A percentile compares a stretch with the other conserved stretches of the same genome.
These are phyloP conservation scores for Siniperca chuatsi DNA, from an alignment of 2,113 vertebrate genomes.

Conservation along the genomic window DNA sequence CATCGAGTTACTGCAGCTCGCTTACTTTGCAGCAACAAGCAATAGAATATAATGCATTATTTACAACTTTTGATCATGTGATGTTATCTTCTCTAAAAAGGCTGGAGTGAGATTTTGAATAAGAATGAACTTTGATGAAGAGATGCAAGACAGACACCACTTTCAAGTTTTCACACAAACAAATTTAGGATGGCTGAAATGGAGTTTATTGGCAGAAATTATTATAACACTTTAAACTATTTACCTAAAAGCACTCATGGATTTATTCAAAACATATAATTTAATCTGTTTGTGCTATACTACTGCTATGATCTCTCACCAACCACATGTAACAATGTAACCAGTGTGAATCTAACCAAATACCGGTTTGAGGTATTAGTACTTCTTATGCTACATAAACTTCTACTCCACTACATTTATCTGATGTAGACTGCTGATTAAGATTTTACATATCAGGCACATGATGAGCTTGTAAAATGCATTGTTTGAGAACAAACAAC, in stretches of 20 bases:
- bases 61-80: slow-evolving; percentile 32
- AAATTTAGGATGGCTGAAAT: neutral
- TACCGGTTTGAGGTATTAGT: neutral
- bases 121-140: slow-evolving; percentile 7
- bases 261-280: neutral
- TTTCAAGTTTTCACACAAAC: slow-evolving; percentile 13
- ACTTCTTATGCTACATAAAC: neutral
- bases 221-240: neutral
- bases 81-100: slow-evolving; percentile 30
- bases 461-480: neutral
- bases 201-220: neutral
- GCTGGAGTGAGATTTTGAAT: slow-evolving; percentile 6
- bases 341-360: neutral
- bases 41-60: slow-evolving; percentile 34
- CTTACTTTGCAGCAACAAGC: slow-evolving; percentile 30
- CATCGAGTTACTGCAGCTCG: slow-evolving; percentile 10
- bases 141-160: neutral
- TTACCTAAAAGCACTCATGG: neutral
- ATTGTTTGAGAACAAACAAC: neutral
- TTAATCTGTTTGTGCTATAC: neutral
- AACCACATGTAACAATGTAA: neutral
- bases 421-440: too few species aligned
- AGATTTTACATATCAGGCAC: neutral
- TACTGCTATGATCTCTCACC: neutral
- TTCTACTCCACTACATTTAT: neutral